Conservation (phyloP, 2,113 vertebrate genomes). For the Bubo blakistoni region DNA sequence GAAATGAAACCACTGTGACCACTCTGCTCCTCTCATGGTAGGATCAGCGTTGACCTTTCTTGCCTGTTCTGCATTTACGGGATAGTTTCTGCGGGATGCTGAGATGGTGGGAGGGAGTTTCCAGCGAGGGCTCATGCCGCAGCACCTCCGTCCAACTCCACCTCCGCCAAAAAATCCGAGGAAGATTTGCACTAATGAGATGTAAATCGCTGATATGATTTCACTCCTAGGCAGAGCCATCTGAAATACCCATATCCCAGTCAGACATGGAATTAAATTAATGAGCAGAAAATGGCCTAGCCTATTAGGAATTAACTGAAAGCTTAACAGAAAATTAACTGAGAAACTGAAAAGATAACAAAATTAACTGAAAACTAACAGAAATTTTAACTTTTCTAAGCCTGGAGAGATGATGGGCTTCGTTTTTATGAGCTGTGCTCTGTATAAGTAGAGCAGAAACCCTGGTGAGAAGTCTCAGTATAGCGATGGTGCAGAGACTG, state of each 20-base stretch:
- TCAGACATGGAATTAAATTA: background rate
- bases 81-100: background rate
- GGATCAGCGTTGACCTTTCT: background rate
- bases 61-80: background rate
- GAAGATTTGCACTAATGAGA: background rate
- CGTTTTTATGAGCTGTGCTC: background rate
- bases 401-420: background rate
- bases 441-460: background rate
- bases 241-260: background rate
- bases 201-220: background rate
- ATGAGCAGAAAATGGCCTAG: background rate
- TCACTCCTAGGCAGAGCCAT: background rate
- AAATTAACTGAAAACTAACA: background rate
- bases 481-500: background rate
- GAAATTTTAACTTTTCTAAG: background rate
- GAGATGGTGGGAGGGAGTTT: conserved; percentile 4
- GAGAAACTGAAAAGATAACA: background rate
- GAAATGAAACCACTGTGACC: background rate
- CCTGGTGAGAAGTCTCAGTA: background rate
- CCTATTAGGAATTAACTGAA: background rate
- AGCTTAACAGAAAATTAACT: background rate
- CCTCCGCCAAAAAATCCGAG: background rate
- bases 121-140: background rate
- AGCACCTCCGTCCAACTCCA: background rate
- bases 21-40: background rate